Conservation (phyloP, 2,888 invertebrate genomes). For the Tortricodes alternella region DNA sequence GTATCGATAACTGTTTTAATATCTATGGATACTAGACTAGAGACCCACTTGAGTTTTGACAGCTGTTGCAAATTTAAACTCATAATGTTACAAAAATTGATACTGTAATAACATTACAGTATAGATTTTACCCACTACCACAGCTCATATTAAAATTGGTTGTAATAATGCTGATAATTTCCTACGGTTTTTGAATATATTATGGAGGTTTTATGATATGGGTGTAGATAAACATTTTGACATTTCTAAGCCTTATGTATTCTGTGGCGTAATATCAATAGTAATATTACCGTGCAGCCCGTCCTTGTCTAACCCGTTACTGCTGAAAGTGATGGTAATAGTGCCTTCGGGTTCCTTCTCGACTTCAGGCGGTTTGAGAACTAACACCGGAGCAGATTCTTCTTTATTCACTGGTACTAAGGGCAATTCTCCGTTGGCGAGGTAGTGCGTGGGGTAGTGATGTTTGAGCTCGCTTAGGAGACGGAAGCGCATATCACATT, state of each 20-base stretch:
- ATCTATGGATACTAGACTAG: no score
- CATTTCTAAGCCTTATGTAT: neutral
- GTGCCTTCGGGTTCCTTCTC: slow-evolving; percentile 10
- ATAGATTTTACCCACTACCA: no score
- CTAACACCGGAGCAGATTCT: neutral
- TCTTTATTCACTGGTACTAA: slow-evolving; percentile 9
- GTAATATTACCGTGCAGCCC: slow-evolving; percentile 62
- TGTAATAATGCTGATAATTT: no score
- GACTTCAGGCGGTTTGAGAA: slow-evolving; percentile 8
- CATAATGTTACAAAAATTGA: no score
- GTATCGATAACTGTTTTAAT: no score
- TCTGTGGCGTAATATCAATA: slow-evolving; percentile 47
- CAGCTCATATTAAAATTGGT: no score
- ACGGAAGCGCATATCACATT: slow-evolving; percentile 67
- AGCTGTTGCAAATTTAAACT: no score
- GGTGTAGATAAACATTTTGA: no score
- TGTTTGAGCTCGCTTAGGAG: slow-evolving; percentile 67
- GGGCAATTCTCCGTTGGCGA: slow-evolving; percentile 37
- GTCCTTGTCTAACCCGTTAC: slow-evolving; percentile 47
- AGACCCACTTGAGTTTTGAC: no score
- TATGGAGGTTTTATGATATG: no score
- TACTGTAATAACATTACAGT: no score
- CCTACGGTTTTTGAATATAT: no score
- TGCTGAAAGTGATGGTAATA: slow-evolving; percentile 62
- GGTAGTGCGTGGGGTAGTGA: slow-evolving; percentile 73